Base-by-base conservation (phyloP, 2,113 vertebrate species). In the Sardina pilchardus region DNA sequence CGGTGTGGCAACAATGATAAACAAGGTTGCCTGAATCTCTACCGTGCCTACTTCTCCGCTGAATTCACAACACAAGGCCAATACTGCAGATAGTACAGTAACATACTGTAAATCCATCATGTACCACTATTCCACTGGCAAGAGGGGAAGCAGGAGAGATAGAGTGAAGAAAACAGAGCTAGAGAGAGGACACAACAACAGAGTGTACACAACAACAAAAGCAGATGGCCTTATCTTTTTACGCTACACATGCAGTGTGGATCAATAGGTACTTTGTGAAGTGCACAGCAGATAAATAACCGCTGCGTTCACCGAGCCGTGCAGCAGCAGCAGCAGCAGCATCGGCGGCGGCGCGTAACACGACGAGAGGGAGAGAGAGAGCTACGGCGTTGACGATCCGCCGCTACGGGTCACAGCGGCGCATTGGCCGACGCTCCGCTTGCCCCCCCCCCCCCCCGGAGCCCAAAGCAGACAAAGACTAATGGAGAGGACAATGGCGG, bases 381-480 rank as follows among this genome's bases (percentile, higher is more conserved):
- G 6, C 17, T 59, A n/a, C 53, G 17, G 17, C 2, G 53, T 48
- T 45, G 36, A 86, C 43, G 19, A 48, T 42, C 34, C 17, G 50
- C 39, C 81, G 45, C 85, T 84, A 9, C 47, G 34, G 45, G 53
- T 86, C 85, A 84, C 87, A 63, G 81, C 43, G 56, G 59, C 83
- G 56, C 47, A 78, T 14, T 36, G 71, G 2, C 16, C 14, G 8
- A 39, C 78, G 84, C 82, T 78, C 16, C 21, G 17, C 82, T 39
- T 56, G 50, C 56, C 71, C 56, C 48, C 44, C 82, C 30, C 50
- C 44, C 56, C 71, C 56, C 48, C 44, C 39, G 42, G 47, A 84
- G 50, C 42, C 85, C 83, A n/a, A 84, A 78, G 53, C 83, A 86
- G 56, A 88, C 86, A 88, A 88, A 87, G 87, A 88, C 87, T 87